Percentiles rank a stretch among this genome's conserved stretches.
These are phyloP conservation scores for Oreochromis niloticus DNA, from an alignment of 2,113 vertebrate species.

Conservation along the genomic window DNA sequence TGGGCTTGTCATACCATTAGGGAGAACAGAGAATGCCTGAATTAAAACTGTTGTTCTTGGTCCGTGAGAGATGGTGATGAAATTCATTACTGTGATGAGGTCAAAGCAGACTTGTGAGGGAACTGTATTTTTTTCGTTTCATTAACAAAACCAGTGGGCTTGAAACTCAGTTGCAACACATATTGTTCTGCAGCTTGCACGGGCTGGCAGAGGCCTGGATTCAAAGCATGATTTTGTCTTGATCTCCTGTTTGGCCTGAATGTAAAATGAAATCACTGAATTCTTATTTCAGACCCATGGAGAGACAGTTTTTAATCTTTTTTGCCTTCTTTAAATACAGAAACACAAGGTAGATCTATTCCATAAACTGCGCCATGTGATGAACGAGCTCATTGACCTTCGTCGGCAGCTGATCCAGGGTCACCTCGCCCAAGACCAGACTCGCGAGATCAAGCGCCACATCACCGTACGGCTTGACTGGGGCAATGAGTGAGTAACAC, in stretches of 20 bases:
- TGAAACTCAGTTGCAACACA: background rate
- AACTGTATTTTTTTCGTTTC: background rate
- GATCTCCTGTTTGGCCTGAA: background rate
- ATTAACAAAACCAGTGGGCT: background rate
- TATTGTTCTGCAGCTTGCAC: background rate
- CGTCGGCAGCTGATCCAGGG: constrained; percentile 92
- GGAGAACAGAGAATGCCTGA: constrained; percentile 11
- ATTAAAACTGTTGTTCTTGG: constrained; percentile 37
- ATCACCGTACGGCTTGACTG: constrained; percentile 94
- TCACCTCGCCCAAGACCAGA: constrained; percentile 94
- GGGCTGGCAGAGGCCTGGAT: background rate
- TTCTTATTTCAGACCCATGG: background rate
- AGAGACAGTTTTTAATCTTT: background rate
- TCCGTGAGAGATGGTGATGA: background rate
- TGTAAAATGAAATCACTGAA: background rate
- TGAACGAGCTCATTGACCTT: constrained; percentile 96
- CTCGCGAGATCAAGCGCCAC: constrained; percentile 92
- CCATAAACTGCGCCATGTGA: constrained; percentile 95
- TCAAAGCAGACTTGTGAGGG: constrained; percentile 1
- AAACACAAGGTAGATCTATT: constrained; percentile 96
- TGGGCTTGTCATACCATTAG: constrained; percentile 24
- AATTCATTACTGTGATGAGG: constrained; percentile 5
- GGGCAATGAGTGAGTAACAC: constrained; percentile 92
- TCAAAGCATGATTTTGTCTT: background rate
- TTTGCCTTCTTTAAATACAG: constrained; percentile 54